phyloP scores from a whole-genome alignment of 2,113 vertebrate species.

The Casuarius casuarius region DNA sequence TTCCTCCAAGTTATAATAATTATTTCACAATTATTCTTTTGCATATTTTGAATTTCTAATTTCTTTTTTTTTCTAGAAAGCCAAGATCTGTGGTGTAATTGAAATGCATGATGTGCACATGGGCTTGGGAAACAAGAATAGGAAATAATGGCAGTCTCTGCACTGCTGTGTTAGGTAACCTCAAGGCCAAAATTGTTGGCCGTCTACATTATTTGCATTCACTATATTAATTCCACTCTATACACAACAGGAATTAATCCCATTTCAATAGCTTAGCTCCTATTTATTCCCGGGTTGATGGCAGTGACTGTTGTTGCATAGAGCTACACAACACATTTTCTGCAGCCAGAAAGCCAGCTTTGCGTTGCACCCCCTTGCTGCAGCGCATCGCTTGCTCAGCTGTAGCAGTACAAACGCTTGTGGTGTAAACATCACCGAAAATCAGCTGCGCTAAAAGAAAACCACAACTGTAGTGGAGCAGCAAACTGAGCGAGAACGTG shows the following conservation, averaged over 20 bases:
- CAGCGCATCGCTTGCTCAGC: neutral
- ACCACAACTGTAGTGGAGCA: neutral
- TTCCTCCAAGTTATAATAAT: slow-evolving; percentile 34
- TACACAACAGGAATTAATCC: slow-evolving; percentile 7
- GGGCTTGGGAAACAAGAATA: neutral
- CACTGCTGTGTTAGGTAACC: neutral
- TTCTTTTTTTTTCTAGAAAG: slow-evolving; percentile 11
- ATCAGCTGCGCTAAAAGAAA: neutral
- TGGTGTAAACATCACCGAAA: neutral
- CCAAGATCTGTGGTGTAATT: neutral
- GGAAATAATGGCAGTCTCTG: neutral
- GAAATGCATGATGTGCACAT: neutral
- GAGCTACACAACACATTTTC: neutral
- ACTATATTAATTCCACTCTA: neutral
- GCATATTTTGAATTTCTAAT: slow-evolving; percentile 1
- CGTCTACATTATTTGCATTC: neutral
- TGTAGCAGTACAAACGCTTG: fast-evolving
- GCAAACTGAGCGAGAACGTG: neutral
- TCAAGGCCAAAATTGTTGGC: slow-evolving; percentile 9
- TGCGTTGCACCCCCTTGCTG: fast-evolving
- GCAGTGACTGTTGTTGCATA: neutral
- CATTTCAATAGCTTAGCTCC: neutral
- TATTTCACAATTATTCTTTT: slow-evolving; percentile 35
- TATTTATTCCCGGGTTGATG: slow-evolving; percentile 17
- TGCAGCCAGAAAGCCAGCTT: neutral